Base-by-base conservation (phyloP, 2,113 vertebrate genomes). In the Tricholaema leucomelas region DNA sequence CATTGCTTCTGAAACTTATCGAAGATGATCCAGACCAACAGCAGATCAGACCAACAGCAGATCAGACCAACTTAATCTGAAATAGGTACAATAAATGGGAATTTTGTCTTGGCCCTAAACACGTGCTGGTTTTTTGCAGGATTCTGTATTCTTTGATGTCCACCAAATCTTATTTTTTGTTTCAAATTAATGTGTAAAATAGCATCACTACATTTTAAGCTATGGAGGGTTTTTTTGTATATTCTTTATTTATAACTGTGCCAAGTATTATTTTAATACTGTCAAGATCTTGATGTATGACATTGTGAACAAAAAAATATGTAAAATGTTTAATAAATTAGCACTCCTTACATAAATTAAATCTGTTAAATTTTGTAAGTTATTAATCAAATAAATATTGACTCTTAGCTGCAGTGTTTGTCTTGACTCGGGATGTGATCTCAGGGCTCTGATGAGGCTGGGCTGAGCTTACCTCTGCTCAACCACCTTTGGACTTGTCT, bases 311-410 rank as follows among this genome's bases (percentile, higher is more conserved):
- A 97, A 97, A 97, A 98, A 95, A 87, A 54, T 93, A 96, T 98
- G 98, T 98, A 98, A 98, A 98, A 97, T 98, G 97, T 98, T 98
- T 98, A 98, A 98, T 97, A 97, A 98, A 97, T 94, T 98, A 98
- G 98, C 95, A 97, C 97, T 98, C 98, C 98, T 98, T 98, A 97
- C 95, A 96, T 98, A 97, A 98, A 97, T 98, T 97, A 98, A 97
- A 97, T 96, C 95, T 97, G 97, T 98, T 95, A 97, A 95, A 97
- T 97, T 98, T 98, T 98, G 97, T 98, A 98, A 98, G 97, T 98
- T 98, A 98, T 98, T 98, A 98, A 98, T 98, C 98, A 97, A 98
- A 98, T 98, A 98, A 98, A 98, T 97, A 98, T 97, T 97, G 97
- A 98, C 97, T 98, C 96, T 96, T 98, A 97, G 80, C 71, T 91